Conservation (phyloP, 2,797 vertebrate species). For the Acomys russatus region DNA sequence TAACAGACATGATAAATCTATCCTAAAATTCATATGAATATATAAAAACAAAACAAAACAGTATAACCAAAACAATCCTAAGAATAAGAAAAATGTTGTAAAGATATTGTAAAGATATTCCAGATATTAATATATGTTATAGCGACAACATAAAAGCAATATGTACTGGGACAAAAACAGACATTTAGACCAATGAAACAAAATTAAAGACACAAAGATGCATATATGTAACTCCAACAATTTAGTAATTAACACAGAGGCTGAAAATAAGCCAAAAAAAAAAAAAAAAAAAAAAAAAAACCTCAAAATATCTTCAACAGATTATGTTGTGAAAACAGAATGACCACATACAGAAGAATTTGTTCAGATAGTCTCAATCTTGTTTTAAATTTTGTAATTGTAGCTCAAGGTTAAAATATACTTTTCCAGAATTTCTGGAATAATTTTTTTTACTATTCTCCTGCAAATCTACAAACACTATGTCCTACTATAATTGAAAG, state of each 20-base stretch:
- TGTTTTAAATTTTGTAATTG: background rate
- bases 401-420: background rate
- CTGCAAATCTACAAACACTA: background rate
- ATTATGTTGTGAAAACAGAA: background rate
- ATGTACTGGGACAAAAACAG: background rate
- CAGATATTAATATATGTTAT: background rate
- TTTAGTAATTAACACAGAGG: background rate
- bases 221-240: background rate
- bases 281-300: background rate
- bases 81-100: no score
- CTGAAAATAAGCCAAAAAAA: background rate
- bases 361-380: no score
- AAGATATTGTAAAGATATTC: no score
- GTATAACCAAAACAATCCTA: no score
- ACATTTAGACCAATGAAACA: background rate
- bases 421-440: background rate
- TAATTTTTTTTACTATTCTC: background rate
- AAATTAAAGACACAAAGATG: background rate
- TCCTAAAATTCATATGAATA: no score
- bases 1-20: no score
- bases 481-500: no score
- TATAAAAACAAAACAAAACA: no score
- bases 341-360: background rate
- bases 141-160: background rate
- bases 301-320: background rate